Evolutionary conservation across 2,888 invertebrate species (phyloP).

Genomic region (Zygothrica quintamaculata): DNA sequence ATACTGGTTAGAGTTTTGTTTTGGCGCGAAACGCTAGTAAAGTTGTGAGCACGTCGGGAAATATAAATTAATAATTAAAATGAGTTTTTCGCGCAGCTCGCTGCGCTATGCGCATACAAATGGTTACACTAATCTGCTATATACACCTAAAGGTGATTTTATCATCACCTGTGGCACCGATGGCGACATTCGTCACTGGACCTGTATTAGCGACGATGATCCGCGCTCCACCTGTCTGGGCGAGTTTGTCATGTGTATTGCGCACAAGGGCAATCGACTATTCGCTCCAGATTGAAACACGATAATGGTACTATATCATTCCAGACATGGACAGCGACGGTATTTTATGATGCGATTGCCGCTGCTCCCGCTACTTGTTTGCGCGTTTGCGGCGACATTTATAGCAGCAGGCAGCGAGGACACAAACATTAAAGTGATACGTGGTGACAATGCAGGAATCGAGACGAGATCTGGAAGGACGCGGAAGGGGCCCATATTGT

Average conservation of each 20-base stretch:
- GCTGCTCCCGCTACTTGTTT: conserved; percentile 95
- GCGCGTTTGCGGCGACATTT: conserved; percentile 87
- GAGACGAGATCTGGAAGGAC: conserved; percentile 85
- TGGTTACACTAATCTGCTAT: conserved; percentile 94
- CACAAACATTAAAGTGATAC: conserved; percentile 87
- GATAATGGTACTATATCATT: conserved; percentile 91
- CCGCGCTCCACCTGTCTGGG: conserved; percentile 93
- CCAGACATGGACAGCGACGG: conserved; percentile 93
- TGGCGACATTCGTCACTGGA: conserved; percentile 96
- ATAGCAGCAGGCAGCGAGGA: conserved; percentile 89
- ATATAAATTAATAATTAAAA: conserved; percentile 19
- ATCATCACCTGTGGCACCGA: conserved; percentile 96
- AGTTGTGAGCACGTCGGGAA: not conserved
- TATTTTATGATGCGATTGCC: conserved; percentile 92
- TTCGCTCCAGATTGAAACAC: conserved; percentile 94
- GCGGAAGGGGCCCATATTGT: conserved; percentile 88
- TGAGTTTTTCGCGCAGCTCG: conserved; percentile 86
- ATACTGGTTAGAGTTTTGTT: too few species aligned
- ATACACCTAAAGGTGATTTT: conserved; percentile 90
- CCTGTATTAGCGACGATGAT: conserved; percentile 94
- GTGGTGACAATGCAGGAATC: conserved; percentile 86
- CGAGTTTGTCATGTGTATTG: conserved; percentile 91
- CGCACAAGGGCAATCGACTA: conserved; percentile 88
- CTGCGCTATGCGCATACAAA: conserved; percentile 95
- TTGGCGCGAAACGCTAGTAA: conserved; percentile 60